Conservation (phyloP, 2,113 vertebrate genomes). For the Scophthalmus maximus region DNA sequence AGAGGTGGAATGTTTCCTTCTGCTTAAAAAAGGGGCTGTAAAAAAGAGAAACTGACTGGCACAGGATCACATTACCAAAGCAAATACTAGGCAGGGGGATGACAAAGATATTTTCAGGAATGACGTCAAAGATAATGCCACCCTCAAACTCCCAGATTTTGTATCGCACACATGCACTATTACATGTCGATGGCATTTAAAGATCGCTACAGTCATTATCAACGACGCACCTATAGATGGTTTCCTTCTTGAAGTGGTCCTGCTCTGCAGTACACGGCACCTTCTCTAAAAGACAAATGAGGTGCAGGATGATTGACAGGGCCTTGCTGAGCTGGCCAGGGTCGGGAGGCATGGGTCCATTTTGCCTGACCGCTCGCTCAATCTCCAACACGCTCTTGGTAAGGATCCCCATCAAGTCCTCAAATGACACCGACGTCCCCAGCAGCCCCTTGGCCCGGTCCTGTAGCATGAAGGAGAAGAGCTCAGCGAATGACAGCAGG, state of each 20-base stretch:
- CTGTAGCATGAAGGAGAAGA: constrained; percentile 99
- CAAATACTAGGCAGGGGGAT: too few relatives aligned
- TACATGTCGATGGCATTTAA: too few relatives aligned
- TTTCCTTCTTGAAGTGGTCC: constrained; percentile 98
- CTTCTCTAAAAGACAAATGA: constrained; percentile 97
- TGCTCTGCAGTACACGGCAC: constrained; percentile 94
- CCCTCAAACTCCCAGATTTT: neutral
- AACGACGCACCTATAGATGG: constrained; percentile 87
- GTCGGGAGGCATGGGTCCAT: constrained; percentile 87
- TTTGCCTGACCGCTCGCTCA: constrained; percentile 91
- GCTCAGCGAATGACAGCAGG: constrained; percentile 96
- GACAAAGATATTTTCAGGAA: too few relatives aligned
- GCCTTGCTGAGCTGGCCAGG: constrained; percentile 95
- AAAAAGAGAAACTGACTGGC: neutral
- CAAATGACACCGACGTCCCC: constrained; percentile 94
- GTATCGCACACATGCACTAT: neutral
- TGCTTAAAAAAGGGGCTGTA: neutral
- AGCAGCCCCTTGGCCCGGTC: constrained; percentile 96
- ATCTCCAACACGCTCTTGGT: constrained; percentile 98
- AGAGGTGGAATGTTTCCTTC: neutral
- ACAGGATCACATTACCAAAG: neutral
- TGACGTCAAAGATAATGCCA: too few relatives aligned
- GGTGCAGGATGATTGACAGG: constrained; percentile 97
- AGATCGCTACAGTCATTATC: neutral
- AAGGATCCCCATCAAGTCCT: constrained; percentile 97